Conservation (phyloP, 2,113 vertebrate genomes). For the Hyla sarda region DNA sequence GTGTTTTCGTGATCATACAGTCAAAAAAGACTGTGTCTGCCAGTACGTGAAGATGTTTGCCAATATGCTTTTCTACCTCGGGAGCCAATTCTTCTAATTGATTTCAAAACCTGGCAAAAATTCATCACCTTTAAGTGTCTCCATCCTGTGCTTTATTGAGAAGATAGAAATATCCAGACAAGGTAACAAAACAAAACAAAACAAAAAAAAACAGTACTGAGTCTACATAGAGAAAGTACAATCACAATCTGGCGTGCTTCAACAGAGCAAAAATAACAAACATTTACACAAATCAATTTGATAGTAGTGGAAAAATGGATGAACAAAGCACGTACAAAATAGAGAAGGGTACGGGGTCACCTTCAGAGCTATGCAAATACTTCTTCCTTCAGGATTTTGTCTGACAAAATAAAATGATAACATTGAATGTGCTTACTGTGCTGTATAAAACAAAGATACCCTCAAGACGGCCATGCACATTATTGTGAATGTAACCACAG, state of each 20-base stretch:
- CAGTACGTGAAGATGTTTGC: constrained; percentile 35
- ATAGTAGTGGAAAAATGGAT: neutral
- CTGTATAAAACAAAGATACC: neutral
- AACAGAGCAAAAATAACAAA: neutral
- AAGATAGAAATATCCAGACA: neutral
- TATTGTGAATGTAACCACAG: too few species aligned
- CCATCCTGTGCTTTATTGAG: neutral
- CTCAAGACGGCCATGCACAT: too few species aligned
- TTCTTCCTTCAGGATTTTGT: too few species aligned
- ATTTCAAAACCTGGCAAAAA: constrained; percentile 39
- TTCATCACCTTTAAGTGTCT: constrained; percentile 36
- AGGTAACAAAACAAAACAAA: neutral
- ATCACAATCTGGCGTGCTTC: neutral
- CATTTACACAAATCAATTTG: neutral
- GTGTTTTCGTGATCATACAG: constrained; percentile 17
- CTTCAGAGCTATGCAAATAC: neutral
- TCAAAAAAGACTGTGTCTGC: constrained; percentile 23
- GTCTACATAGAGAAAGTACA: neutral
- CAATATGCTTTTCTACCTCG: constrained; percentile 30
- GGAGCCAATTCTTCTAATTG: constrained; percentile 28
- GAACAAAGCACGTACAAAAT: neutral
- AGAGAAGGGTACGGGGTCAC: neutral
- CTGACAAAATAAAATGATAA: neutral
- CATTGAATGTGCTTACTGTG: neutral
- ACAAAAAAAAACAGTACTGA: neutral